These are phyloP conservation scores for Ardeotis arabs DNA, from an alignment of 2,113 vertebrate genomes.

Conservation along the genomic window DNA sequence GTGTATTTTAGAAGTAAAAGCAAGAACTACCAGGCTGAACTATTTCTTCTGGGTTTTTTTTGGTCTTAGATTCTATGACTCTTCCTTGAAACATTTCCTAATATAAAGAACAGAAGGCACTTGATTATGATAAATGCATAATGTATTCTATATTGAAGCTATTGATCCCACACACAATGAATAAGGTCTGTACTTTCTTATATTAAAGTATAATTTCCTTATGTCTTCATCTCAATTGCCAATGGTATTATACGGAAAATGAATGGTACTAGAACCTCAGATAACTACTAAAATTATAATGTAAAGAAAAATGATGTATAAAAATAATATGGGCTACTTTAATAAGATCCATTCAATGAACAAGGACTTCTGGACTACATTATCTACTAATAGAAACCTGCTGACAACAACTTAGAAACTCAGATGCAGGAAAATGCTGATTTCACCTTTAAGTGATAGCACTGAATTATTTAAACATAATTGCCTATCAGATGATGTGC, in stretches of 20 bases:
- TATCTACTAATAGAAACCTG: neutral
- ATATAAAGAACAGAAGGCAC: neutral
- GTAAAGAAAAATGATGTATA: neutral
- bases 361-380: neutral
- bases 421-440: neutral
- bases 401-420: conserved; percentile 4
- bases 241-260: neutral
- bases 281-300: neutral
- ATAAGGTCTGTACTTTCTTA: neutral
- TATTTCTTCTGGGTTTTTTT: neutral
- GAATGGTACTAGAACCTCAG: neutral
- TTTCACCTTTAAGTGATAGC: conserved; percentile 26
- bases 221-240: neutral
- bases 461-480: conserved; percentile 46
- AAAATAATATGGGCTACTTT: neutral
- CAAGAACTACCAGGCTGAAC: neutral
- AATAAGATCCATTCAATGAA: neutral
- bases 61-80: neutral
- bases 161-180: neutral
- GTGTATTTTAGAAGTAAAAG: neutral
- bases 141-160: neutral
- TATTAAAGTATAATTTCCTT: neutral
- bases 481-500: conserved; percentile 27
- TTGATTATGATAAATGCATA: neutral
- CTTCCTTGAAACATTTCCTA: neutral